These are phyloP conservation scores for Gymnodraco acuticeps DNA, from an alignment of 2,797 vertebrate species.

Conservation along the genomic window DNA sequence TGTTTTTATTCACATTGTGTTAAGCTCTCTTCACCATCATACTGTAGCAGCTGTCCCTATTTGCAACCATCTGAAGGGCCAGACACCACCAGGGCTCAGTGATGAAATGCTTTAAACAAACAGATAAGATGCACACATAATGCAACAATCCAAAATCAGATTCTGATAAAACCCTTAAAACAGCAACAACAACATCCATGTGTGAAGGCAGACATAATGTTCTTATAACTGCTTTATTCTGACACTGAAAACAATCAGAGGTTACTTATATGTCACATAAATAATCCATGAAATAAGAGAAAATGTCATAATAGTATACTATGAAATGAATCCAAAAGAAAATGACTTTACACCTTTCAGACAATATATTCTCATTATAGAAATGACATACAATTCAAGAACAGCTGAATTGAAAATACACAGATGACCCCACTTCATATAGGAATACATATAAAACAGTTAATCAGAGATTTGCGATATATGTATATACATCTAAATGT, in stretches of 20 bases:
- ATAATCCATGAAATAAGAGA: conserved; percentile 66
- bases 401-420: conserved; percentile 81
- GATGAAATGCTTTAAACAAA: background rate
- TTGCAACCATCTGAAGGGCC: background rate
- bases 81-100: background rate
- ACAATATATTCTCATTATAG: conserved; percentile 78
- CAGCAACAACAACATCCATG: conserved; percentile 57
- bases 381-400: conserved; percentile 82
- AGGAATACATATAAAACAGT: conserved; percentile 85
- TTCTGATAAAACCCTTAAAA: conserved; percentile 13
- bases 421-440: conserved; percentile 82
- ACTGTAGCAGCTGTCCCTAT: background rate
- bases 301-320: conserved; percentile 67
- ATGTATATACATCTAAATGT: conserved; percentile 78
- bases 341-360: conserved; percentile 77
- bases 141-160: background rate
- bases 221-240: conserved; percentile 81
- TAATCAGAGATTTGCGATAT: conserved; percentile 76
- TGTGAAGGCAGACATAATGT: conserved; percentile 64
- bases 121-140: background rate
- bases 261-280: conserved; percentile 81
- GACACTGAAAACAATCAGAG: conserved; percentile 84
- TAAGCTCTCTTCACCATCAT: background rate
- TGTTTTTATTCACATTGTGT: background rate
- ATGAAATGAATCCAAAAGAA: conserved; percentile 71